phyloP scores from a whole-genome alignment of 1,140 invertebrate species.

The Drosophila elegans region DNA sequence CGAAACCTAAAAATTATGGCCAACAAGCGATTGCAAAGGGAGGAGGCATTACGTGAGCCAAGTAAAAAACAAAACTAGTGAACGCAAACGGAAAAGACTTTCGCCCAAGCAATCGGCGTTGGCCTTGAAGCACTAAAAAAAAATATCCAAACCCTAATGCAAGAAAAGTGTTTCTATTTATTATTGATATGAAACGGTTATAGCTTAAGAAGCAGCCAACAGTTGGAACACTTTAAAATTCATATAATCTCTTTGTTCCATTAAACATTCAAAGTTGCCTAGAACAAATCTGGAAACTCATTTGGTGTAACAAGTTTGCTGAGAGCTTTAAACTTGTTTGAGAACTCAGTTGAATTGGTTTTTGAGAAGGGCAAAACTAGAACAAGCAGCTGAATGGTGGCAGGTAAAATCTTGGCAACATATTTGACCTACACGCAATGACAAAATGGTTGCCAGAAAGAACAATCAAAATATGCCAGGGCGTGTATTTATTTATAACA shows the following conservation, averaged over 20 bases:
- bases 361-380: background rate
- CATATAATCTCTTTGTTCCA: slow-evolving; percentile 32
- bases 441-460: slow-evolving; percentile 43
- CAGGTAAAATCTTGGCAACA: slow-evolving; percentile 34
- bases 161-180: slow-evolving; percentile 25
- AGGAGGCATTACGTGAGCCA: slow-evolving; percentile 41
- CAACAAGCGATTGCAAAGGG: slow-evolving; percentile 9
- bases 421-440: slow-evolving; percentile 56
- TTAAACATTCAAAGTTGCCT: slow-evolving; percentile 27
- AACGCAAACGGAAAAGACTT: slow-evolving; percentile 21
- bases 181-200: slow-evolving; percentile 20
- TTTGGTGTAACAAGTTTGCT: slow-evolving; percentile 24
- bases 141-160: slow-evolving; percentile 4
- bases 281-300: slow-evolving; percentile 12
- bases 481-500: slow-evolving; percentile 8
- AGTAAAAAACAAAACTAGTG: slow-evolving; percentile 36
- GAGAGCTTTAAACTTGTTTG: slow-evolving; percentile 16
- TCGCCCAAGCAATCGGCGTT: slow-evolving; percentile 21
- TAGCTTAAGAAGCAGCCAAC: slow-evolving; percentile 6
- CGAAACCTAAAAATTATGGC: slow-evolving; percentile 21
- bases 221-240: slow-evolving; percentile 23
- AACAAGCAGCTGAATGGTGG: background rate
- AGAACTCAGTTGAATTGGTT: slow-evolving; percentile 12
- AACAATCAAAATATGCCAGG: slow-evolving; percentile 35
- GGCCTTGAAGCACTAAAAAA: slow-evolving; percentile 24